Percentiles rank a stretch among this genome's conserved stretches.
phyloP scores from a whole-genome alignment of 2,797 vertebrate species.

The Antennarius maculatus region DNA sequence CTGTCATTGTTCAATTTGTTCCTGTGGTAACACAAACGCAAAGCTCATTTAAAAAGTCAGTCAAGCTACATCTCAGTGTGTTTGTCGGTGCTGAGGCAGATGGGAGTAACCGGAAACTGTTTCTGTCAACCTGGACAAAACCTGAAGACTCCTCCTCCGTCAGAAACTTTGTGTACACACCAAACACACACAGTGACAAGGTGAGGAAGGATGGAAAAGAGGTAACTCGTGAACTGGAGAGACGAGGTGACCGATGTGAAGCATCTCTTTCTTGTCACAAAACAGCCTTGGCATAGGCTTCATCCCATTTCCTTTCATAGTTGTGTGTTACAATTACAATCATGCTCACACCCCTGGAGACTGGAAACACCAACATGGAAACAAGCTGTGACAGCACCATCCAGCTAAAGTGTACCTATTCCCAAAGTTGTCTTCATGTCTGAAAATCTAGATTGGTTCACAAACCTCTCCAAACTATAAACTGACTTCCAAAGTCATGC shows the following conservation, averaged over 20 bases:
- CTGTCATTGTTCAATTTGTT: constrained; percentile 35
- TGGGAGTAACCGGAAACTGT: constrained; percentile 47
- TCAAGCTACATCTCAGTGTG: constrained; percentile 22
- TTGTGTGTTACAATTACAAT: constrained; percentile 54
- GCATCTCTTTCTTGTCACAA: neutral
- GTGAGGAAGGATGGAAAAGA: constrained; percentile 12
- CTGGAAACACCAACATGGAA: constrained; percentile 23
- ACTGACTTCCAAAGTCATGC: constrained; percentile 16
- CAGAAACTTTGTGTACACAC: constrained; percentile 33
- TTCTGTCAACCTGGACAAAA: constrained; percentile 33
- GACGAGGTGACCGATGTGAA: neutral
- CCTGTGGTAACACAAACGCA: constrained; percentile 58
- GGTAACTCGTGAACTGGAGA: neutral
- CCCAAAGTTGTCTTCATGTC: neutral
- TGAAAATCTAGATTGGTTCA: constrained; percentile 14
- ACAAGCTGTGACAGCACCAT: constrained; percentile 27
- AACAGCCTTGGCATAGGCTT: constrained; percentile 8
- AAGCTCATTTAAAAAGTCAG: constrained; percentile 36
- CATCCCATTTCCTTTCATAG: constrained; percentile 42
- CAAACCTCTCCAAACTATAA: constrained; percentile 4
- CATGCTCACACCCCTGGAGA: constrained; percentile 62
- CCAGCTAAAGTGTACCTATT: constrained; percentile 20
- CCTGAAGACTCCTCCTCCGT: constrained; percentile 34
- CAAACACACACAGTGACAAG: constrained; percentile 22
- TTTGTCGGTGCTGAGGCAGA: constrained; percentile 24